Conservation (phyloP, 2,113 vertebrate species). For the Brachypodius melanocephalos region DNA sequence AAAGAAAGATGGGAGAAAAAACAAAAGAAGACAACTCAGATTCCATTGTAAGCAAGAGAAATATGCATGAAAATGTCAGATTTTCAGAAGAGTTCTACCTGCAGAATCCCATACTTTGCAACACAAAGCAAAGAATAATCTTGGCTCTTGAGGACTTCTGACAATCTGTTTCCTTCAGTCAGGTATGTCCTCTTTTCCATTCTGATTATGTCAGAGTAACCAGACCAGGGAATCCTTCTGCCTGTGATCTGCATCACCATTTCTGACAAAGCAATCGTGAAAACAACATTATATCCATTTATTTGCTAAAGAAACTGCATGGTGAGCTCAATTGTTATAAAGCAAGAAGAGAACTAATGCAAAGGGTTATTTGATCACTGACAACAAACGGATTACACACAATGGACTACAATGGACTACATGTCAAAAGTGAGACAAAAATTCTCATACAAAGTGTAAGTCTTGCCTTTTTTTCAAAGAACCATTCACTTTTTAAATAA, state of each 20-base stretch:
- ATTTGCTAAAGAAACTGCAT: not conserved
- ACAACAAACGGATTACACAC: not conserved
- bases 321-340: not conserved
- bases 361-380: not conserved
- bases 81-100: not conserved
- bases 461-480: not conserved
- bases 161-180: not conserved
- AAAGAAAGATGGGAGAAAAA: not conserved
- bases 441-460: not conserved
- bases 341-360: not conserved
- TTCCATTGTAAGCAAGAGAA: not conserved
- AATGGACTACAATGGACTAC: not conserved
- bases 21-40: not conserved
- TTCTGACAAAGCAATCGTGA: not conserved
- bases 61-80: not conserved
- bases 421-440: not conserved
- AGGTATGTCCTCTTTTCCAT: not conserved
- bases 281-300: not conserved
- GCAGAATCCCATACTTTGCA: not conserved
- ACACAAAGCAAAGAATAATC: not conserved
- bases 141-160: not conserved
- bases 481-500: not conserved
- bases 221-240: not conserved
- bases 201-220: not conserved
- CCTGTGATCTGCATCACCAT: not conserved